Conservation (phyloP, 2,797 vertebrate genomes). For the Podarcis siculus region DNA sequence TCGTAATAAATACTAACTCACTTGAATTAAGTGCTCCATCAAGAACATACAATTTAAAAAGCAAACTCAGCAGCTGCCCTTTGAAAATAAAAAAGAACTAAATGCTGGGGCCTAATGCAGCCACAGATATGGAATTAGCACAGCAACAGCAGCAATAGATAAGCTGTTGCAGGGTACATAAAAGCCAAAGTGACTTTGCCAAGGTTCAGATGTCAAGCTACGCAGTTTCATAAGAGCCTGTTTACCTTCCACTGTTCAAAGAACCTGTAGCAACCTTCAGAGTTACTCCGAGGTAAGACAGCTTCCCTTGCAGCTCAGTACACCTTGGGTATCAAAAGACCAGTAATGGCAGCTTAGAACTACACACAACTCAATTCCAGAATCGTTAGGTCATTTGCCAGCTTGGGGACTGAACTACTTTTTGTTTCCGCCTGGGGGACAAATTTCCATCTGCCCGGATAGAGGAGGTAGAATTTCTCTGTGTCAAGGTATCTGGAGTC, state of each 20-base stretch:
- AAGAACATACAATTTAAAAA: conserved; percentile 40
- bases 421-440: neutral
- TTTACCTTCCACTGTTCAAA: conserved; percentile 24
- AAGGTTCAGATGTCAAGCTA: conserved; percentile 36
- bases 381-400: conserved; percentile 56
- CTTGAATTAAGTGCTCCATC: conserved; percentile 57
- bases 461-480: neutral
- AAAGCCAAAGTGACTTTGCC: conserved; percentile 34
- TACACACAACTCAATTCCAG: conserved; percentile 61
- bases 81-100: neutral
- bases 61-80: conserved; percentile 49
- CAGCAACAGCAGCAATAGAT: conserved; percentile 1
- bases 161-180: conserved; percentile 6
- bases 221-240: conserved; percentile 27
- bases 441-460: neutral
- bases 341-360: conserved; percentile 24
- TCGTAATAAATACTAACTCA: conserved; percentile 39
- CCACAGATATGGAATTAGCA: neutral
- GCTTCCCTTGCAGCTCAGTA: conserved; percentile 55
- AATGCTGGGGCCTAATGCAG: conserved; percentile 15
- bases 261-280: conserved; percentile 9
- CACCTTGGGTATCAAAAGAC: conserved; percentile 23
- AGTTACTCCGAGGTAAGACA: neutral
- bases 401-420: conserved; percentile 33
- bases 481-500: neutral